Percentiles rank a stretch among this genome's conserved stretches.
phyloP scores from a whole-genome alignment of 2,888 invertebrate genomes.

The Sminthurides aquaticus region DNA sequence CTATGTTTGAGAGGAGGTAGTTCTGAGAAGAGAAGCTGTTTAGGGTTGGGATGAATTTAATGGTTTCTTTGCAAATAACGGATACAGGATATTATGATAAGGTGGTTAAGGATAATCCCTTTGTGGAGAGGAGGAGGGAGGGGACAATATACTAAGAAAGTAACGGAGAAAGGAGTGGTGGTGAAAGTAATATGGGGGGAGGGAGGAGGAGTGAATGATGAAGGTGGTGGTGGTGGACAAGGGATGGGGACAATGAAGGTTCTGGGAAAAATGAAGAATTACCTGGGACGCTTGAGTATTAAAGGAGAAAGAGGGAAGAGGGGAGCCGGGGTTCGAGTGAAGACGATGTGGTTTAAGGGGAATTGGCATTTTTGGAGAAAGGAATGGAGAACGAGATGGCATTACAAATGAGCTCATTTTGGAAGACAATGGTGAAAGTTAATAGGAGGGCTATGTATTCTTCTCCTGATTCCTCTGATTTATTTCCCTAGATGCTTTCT shows the following conservation, averaged over 20 bases:
- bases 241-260: too few species aligned
- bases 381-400: background rate
- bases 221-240: too few species aligned
- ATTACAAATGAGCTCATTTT: slow-evolving; percentile 7
- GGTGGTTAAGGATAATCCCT: background rate
- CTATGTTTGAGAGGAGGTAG: too few species aligned
- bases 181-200: too few species aligned
- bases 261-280: too few species aligned
- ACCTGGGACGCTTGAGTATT: slow-evolving; percentile 12
- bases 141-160: too few species aligned
- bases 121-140: background rate
- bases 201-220: too few species aligned
- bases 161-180: too few species aligned
- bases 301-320: background rate
- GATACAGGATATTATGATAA: background rate
- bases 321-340: too few species aligned
- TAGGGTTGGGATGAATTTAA: too few species aligned
- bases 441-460: slow-evolving; percentile 20
- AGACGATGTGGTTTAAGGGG: background rate
- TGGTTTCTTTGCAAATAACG: too few species aligned
- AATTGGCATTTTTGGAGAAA: background rate
- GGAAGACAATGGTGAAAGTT: slow-evolving; percentile 17
- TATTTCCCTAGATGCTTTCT: slow-evolving; percentile 66
- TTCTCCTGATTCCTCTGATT: slow-evolving; percentile 41
- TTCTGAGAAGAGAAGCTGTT: too few species aligned